Conservation (phyloP, 2,888 invertebrate species). For the Aporophyla lueneburgensis region DNA sequence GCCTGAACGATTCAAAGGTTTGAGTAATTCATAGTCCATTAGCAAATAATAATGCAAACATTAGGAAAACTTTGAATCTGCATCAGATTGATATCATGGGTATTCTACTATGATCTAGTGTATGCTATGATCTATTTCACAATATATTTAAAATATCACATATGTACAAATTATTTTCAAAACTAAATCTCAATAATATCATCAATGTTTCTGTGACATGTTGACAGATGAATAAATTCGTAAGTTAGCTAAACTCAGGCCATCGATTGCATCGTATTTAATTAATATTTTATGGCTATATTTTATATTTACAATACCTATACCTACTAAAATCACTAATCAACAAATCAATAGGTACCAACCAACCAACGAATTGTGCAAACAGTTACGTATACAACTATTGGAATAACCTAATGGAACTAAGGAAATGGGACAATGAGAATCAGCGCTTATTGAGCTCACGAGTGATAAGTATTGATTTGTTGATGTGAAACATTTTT, state of each 20-base stretch:
- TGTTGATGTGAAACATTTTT: slow-evolving; percentile 56
- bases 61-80: slow-evolving; percentile 77
- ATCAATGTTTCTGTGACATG: slow-evolving; percentile 77
- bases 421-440: neutral
- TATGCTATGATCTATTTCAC: slow-evolving; percentile 83
- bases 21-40: slow-evolving; percentile 71
- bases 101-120: slow-evolving; percentile 83
- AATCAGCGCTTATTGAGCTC: slow-evolving; percentile 12
- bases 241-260: slow-evolving; percentile 68
- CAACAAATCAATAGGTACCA: slow-evolving; percentile 67
- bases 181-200: slow-evolving; percentile 85
- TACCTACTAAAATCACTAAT: slow-evolving; percentile 40
- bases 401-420: slow-evolving; percentile 22
- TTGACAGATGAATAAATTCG: slow-evolving; percentile 72
- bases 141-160: slow-evolving; percentile 90
- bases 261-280: slow-evolving; percentile 57
- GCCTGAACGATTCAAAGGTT: slow-evolving; percentile 70
- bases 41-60: slow-evolving; percentile 70
- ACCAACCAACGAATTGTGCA: slow-evolving; percentile 46
- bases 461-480: slow-evolving; percentile 53
- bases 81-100: slow-evolving; percentile 79
- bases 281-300: slow-evolving; percentile 56
- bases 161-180: slow-evolving; percentile 88
- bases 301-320: slow-evolving; percentile 52
- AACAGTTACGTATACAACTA: slow-evolving; percentile 29